phyloP scores from a whole-genome alignment of 1,140 invertebrate species.

The Manduca sexta region DNA sequence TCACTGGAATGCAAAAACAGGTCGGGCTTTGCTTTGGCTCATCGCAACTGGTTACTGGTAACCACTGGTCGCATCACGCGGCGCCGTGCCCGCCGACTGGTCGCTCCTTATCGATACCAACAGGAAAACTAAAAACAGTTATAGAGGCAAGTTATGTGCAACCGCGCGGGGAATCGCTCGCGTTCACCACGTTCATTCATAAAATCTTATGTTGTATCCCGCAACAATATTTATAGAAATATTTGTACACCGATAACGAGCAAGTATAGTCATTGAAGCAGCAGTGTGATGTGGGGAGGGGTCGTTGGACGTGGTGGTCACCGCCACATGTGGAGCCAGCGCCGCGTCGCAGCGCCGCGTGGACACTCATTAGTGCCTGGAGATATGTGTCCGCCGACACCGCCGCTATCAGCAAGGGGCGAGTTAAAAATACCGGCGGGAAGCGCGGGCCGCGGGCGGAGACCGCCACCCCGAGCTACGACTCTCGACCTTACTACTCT shows the following conservation, averaged over 20 bases:
- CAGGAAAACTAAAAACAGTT: too few species aligned
- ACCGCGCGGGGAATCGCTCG: not conserved
- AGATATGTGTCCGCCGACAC: not conserved
- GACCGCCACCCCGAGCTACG: not conserved
- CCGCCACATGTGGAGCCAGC: too few species aligned
- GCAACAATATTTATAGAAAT: slow-evolving; percentile 13
- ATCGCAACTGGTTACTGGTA: too few species aligned
- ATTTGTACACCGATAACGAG: slow-evolving; percentile 15
- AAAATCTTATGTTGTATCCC: slow-evolving; percentile 14
- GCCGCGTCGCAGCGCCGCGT: not conserved
- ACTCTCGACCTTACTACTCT: not conserved
- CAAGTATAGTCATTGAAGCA: slow-evolving; percentile 3
- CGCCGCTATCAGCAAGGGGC: too few species aligned
- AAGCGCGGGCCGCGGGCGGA: not conserved
- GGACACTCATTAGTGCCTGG: not conserved
- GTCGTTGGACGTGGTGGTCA: too few species aligned
- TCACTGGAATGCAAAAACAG: too few species aligned
- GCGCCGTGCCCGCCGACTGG: too few species aligned
- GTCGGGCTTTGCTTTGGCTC: too few species aligned
- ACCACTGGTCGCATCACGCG: too few species aligned
- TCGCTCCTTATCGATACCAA: too few species aligned
- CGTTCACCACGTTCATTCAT: slow-evolving; percentile 12
- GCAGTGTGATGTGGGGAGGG: too few species aligned
- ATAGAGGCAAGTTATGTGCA: not conserved
- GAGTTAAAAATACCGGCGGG: too few species aligned